These are phyloP conservation scores for Carcinoscorpius rotundicauda DNA, from an alignment of 1,140 invertebrate species.

Conservation along the genomic window DNA sequence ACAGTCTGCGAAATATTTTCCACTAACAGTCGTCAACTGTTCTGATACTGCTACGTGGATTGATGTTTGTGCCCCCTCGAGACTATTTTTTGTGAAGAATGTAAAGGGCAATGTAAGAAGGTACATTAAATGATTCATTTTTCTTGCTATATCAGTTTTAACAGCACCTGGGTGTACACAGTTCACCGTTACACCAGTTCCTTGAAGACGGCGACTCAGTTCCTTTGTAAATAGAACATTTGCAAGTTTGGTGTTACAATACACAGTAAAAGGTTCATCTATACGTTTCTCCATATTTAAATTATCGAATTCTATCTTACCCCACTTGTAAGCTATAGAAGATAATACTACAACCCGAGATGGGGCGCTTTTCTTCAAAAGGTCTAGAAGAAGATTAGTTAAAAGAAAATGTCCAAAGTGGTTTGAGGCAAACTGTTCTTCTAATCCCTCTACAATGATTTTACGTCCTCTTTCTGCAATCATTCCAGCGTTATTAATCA, in stretches of 20 bases:
- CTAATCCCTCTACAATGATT: conserved; percentile 23
- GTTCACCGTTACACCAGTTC: conserved; percentile 40
- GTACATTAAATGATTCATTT: background rate
- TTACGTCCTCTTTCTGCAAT: conserved; percentile 9
- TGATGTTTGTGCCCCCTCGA: background rate
- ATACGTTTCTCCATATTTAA: conserved; percentile 43
- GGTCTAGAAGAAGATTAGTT: conserved; percentile 19
- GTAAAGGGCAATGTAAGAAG: too few relatives aligned
- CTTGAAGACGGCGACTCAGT: conserved; percentile 59
- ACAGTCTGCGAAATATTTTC: too few relatives aligned
- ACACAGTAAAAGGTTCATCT: conserved; percentile 54
- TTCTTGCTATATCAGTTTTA: conserved; percentile 29
- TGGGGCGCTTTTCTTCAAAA: conserved; percentile 38
- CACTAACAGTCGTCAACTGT: background rate
- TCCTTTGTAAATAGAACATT: conserved; percentile 79
- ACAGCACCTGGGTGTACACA: conserved; percentile 12
- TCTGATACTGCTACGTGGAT: background rate
- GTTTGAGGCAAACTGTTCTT: conserved; percentile 24
- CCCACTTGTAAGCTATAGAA: conserved; percentile 52
- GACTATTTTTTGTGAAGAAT: too few relatives aligned
- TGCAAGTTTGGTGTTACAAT: conserved; percentile 74
- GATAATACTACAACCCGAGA: conserved; percentile 60
- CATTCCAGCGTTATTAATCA: conserved; percentile 78
- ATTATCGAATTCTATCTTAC: conserved; percentile 50
- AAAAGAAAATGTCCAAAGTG: conserved; percentile 26